Percentiles rank a stretch among this genome's conserved stretches.
These are phyloP conservation scores for Psammodynastes pulverulentus DNA, from an alignment of 2,113 vertebrate genomes.

Conservation along the genomic window DNA sequence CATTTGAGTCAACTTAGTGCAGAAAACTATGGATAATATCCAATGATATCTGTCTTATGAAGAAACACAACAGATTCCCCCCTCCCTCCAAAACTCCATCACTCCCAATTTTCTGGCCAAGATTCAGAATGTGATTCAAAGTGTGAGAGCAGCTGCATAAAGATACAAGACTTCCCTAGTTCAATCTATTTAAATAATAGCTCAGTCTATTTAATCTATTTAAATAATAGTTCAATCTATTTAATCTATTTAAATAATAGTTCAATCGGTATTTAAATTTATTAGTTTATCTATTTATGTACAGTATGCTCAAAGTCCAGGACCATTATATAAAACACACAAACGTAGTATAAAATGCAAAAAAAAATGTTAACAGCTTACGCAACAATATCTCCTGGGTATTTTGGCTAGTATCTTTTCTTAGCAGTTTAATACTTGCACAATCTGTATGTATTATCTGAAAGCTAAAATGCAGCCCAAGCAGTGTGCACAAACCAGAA, in stretches of 20 bases:
- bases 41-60: neutral
- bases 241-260: neutral
- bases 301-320: neutral
- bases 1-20: neutral
- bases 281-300: neutral
- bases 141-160: neutral
- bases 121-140: neutral
- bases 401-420: neutral
- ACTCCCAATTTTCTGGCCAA: neutral
- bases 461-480: neutral
- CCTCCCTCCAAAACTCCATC: neutral
- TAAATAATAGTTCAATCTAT: neutral
- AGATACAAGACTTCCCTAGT: neutral
- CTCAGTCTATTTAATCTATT: no score
- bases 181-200: neutral
- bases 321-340: neutral
- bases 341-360: neutral
- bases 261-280: neutral
- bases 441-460: neutral
- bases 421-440: neutral
- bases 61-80: neutral
- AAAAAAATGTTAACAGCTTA: neutral
- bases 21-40: neutral
- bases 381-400: neutral
- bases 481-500: neutral